Evolutionary conservation across 2,113 vertebrate genomes (phyloP), one percentile per base, ranked within the genome.

Genomic region (Cygnus atratus): DNA sequence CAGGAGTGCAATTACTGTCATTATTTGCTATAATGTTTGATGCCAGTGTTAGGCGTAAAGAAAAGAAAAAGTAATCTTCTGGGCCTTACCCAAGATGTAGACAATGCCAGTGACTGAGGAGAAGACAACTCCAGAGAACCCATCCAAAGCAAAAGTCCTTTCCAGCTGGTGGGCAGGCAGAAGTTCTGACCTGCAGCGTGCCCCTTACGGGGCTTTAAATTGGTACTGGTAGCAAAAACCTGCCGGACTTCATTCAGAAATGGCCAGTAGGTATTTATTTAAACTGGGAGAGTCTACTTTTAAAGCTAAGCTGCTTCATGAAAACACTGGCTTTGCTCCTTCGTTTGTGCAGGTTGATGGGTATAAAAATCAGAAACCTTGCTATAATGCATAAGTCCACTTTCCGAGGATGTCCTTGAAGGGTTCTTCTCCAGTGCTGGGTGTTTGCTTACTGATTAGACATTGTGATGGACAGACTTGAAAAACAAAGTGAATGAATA

Each of bases 381-480:
- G 13, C 55, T 94, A 21, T 35, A 85, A 82, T 86, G 39, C 37
- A 4, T 61, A 19, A 43, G 29, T 81, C 25, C 81, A 41, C 41
- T 70, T 58, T 80, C 37, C 13, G 31, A 85, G 39, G n/a, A 21
- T 0, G 0, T 74, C 63, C 41, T 86, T 95, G 90, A 55, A 88
- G 61, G 52, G 58, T 58, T 84, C 68, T 75, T 58, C 33, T 74
- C 44, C 6, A 26, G 1, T 54, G 50, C 9, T 18, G 26, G 14
- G 7, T 92, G n/a, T 90, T 91, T 67, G 21, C 59, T 93, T 76
- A 74, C 75, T 77, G 78, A 29, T 41, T 71, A 46, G 54, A 18
- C 28, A 2, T 75, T 84, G 5, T 55, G 85, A 71, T 46, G 65
- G 85, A 19, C 87, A 94, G 90, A 19, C 33, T 50, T 78, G 48